phyloP scores from a whole-genome alignment of 2,888 invertebrate species.

The Quadroppia sp. region DNA sequence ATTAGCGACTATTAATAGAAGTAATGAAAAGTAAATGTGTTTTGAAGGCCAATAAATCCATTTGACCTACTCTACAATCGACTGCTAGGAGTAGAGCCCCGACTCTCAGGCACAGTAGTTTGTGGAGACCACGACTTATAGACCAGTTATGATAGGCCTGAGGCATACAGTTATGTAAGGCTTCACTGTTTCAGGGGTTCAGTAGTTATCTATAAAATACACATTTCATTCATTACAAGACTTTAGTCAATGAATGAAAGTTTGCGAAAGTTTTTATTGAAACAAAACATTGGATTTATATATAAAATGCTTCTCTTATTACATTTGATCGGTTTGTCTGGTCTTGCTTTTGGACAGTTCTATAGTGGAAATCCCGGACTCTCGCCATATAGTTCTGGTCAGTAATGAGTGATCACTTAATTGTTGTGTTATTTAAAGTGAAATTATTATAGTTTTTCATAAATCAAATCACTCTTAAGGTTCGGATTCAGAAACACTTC shows the following conservation, averaged over 20 bases:
- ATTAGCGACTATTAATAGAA: slow-evolving; percentile 18
- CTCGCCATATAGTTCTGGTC: not conserved
- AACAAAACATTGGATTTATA: not conserved
- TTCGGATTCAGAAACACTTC: slow-evolving; percentile 28
- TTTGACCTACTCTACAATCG: slow-evolving; percentile 16
- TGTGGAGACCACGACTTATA: slow-evolving; percentile 19
- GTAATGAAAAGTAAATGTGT: slow-evolving; percentile 33
- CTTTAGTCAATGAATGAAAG: slow-evolving; percentile 13
- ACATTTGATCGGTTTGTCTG: not conserved
- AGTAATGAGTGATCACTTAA: not conserved
- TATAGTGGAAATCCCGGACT: not conserved
- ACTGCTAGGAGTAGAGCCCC: not conserved
- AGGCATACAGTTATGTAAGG: not conserved
- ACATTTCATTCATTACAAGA: not conserved
- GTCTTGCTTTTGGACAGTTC: slow-evolving; percentile 5
- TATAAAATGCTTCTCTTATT: slow-evolving; percentile 18
- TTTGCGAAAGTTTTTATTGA: not conserved
- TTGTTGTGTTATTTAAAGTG: not conserved
- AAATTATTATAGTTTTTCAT: not conserved
- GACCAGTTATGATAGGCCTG: slow-evolving; percentile 22
- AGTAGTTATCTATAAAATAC: slow-evolving; percentile 16
- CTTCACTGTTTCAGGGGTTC: not conserved
- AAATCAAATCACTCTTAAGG: not conserved
- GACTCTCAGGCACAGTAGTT: slow-evolving; percentile 15
- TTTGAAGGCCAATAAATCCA: slow-evolving; percentile 27